Conservation (phyloP, 2,113 vertebrate genomes). For the Notiomystis cincta region DNA sequence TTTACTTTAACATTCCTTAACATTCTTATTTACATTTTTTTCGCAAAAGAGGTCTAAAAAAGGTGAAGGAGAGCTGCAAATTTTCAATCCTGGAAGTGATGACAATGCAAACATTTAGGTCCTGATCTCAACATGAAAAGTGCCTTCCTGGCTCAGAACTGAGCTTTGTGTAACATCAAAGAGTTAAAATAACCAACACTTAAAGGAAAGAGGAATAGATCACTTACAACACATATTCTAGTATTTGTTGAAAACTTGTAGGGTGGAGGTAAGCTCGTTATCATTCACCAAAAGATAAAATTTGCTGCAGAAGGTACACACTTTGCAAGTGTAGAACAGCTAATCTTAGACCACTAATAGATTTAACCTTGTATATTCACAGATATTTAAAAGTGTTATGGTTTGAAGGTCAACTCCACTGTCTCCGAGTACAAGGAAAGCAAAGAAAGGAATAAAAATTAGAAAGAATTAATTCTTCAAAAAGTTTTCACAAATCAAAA, state of each 20-base stretch:
- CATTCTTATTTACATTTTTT: not conserved
- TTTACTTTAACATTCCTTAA: not conserved
- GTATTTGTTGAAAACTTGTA: conserved; percentile 40
- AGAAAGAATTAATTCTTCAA: conserved; percentile 85
- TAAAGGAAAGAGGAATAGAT: conserved; percentile 22
- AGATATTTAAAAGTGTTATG: conserved; percentile 73
- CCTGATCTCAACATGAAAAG: not conserved
- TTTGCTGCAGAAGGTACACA: conserved; percentile 55
- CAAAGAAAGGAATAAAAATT: conserved; percentile 79
- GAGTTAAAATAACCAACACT: conserved; percentile 33
- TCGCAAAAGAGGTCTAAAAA: not conserved
- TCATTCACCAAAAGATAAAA: conserved; percentile 34
- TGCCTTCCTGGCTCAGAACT: not conserved
- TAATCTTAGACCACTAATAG: conserved; percentile 72
- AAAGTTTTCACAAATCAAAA: conserved; percentile 86
- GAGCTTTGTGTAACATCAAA: not conserved
- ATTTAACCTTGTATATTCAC: conserved; percentile 74
- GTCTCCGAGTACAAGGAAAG: conserved; percentile 69
- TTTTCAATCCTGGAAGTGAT: not conserved
- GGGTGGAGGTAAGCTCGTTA: conserved; percentile 26
- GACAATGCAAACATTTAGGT: not conserved
- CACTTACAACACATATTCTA: conserved; percentile 4
- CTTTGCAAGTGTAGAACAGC: conserved; percentile 41
- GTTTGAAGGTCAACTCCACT: conserved; percentile 80
- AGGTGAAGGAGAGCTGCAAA: not conserved